A percentile compares a stretch with the other conserved stretches of the same genome.
Evolutionary conservation across 1,140 invertebrate species (phyloP).

Genomic region (Scaptomyza graminum): DNA sequence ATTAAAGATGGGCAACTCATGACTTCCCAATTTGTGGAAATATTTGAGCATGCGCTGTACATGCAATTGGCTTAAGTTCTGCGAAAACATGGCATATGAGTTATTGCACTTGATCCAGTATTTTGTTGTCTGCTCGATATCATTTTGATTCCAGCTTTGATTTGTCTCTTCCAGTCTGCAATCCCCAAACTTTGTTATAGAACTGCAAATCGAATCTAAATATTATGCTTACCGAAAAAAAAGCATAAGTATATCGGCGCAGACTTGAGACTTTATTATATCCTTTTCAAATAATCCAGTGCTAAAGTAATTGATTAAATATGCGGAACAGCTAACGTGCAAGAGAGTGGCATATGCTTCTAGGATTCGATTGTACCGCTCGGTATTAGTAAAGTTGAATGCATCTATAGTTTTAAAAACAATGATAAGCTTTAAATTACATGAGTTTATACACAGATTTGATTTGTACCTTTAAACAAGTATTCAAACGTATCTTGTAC

Average conservation of each 20-base stretch:
- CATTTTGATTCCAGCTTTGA: constrained; percentile 18
- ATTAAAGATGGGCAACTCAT: constrained; percentile 12
- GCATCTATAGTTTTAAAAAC: constrained; percentile 29
- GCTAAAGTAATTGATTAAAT: constrained; percentile 38
- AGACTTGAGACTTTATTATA: constrained; percentile 45
- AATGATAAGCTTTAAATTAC: background rate
- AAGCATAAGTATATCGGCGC: constrained; percentile 56
- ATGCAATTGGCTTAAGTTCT: constrained; percentile 44
- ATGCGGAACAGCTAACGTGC: constrained; percentile 9
- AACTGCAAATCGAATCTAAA: background rate
- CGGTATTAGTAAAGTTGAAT: constrained; percentile 32
- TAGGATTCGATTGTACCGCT: constrained; percentile 45
- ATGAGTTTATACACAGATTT: background rate
- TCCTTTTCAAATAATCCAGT: constrained; percentile 46
- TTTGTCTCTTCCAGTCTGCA: constrained; percentile 41
- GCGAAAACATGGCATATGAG: constrained; percentile 50
- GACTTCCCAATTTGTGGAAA: constrained; percentile 35
- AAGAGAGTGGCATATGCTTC: constrained; percentile 46
- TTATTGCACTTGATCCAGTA: constrained; percentile 55
- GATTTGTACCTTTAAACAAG: constrained; percentile 44
- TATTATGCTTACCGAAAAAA: constrained; percentile 37
- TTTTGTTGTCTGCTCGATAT: constrained; percentile 11
- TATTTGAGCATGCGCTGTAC: constrained; percentile 55
- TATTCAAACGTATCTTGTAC: constrained; percentile 51
- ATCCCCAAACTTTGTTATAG: background rate